phyloP scores from a whole-genome alignment of 2,888 invertebrate genomes.

The Andrena camellia region DNA sequence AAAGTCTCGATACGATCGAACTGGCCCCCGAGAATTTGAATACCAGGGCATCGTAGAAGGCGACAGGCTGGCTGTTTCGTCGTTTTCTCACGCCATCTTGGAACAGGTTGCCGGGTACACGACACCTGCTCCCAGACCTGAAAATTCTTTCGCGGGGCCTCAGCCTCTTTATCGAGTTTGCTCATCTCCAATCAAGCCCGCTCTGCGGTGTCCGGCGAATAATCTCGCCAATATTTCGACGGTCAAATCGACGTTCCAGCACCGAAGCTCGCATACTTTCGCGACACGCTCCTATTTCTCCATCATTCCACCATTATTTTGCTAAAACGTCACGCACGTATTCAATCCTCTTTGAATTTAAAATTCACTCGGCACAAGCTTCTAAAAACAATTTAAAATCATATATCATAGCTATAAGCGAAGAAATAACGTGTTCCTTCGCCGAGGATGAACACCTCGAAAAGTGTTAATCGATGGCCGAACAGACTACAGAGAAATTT shows the following conservation, averaged over 20 bases:
- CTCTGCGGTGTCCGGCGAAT: slow-evolving; percentile 70
- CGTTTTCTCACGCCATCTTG: slow-evolving; percentile 64
- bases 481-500: background rate
- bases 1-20: slow-evolving; percentile 14
- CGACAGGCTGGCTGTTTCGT: slow-evolving; percentile 73
- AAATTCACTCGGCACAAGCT: background rate
- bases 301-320: no score
- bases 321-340: no score
- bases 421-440: background rate
- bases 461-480: slow-evolving; percentile 25
- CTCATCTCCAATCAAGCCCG: slow-evolving; percentile 78
- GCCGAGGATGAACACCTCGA: background rate
- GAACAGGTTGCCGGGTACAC: slow-evolving; percentile 73
- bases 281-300: slow-evolving; percentile 24
- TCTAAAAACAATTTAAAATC: no score
- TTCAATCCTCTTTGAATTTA: no score
- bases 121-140: slow-evolving; percentile 76
- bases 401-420: background rate
- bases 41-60: slow-evolving; percentile 64
- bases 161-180: slow-evolving; percentile 74
- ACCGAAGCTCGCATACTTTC: slow-evolving; percentile 34
- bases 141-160: slow-evolving; percentile 75
- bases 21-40: slow-evolving; percentile 43
- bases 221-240: slow-evolving; percentile 70
- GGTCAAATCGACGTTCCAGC: slow-evolving; percentile 54